These are phyloP conservation scores for Etheostoma spectabile DNA, from an alignment of 2,113 vertebrate genomes.

Conservation along the genomic window DNA sequence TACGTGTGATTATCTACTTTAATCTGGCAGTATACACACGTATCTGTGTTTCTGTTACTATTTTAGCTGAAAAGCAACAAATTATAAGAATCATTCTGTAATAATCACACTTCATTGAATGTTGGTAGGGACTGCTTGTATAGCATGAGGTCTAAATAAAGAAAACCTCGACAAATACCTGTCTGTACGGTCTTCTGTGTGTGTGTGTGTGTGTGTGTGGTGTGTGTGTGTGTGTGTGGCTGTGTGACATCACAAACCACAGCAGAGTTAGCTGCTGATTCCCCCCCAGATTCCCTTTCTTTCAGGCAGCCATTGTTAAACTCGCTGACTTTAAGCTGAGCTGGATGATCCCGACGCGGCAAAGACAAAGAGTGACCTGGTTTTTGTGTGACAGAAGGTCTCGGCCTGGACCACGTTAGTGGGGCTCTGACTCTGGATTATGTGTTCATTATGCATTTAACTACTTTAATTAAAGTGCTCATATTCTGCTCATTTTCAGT, in stretches of 20 bases:
- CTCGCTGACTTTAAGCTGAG: slow-evolving; percentile 51
- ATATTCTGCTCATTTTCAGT: too few species aligned
- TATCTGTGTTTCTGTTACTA: slow-evolving; percentile 34
- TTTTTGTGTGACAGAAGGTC: slow-evolving; percentile 16
- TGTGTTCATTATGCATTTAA: not conserved
- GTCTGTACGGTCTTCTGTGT: slow-evolving; percentile 6
- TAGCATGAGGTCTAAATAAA: slow-evolving; percentile 75
- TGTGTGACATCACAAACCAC: slow-evolving; percentile 74
- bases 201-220: not conserved
- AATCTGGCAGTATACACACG: slow-evolving; percentile 18
- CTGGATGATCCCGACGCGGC: slow-evolving; percentile 52
- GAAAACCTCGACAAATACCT: slow-evolving; percentile 37
- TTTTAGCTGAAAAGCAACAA: slow-evolving; percentile 50
- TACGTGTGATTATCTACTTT: slow-evolving; percentile 45
- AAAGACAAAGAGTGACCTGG: slow-evolving; percentile 46
- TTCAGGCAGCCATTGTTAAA: slow-evolving; percentile 33
- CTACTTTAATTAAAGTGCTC: too few species aligned
- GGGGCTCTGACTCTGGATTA: not conserved
- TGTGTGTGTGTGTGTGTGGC: slow-evolving; percentile 17
- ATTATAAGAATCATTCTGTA: slow-evolving; percentile 66
- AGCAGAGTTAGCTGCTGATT: slow-evolving; percentile 55
- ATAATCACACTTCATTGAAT: slow-evolving; percentile 70
- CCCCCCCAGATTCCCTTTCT: slow-evolving; percentile 48
- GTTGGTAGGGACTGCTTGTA: slow-evolving; percentile 54
- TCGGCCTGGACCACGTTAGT: not conserved